Percentiles rank a stretch among this genome's conserved stretches.
Conservation (phyloP, 2,888 invertebrate genomes). For the Dynastes hyllus region DNA sequence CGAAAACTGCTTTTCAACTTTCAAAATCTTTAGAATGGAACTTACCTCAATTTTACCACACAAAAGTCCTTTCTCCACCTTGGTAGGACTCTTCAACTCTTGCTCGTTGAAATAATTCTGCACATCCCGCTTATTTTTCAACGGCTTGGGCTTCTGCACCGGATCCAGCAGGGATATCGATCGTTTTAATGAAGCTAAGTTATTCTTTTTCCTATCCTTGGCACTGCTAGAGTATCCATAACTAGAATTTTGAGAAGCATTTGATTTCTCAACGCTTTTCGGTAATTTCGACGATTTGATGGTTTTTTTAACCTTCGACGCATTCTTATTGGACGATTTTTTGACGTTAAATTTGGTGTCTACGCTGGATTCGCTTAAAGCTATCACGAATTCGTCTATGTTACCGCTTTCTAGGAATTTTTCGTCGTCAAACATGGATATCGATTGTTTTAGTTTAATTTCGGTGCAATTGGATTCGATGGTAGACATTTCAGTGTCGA, state of each 20-base stretch:
- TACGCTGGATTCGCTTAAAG: slow-evolving; percentile 64
- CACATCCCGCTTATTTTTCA: slow-evolving; percentile 68
- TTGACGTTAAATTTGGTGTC: slow-evolving; percentile 21
- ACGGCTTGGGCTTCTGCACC: slow-evolving; percentile 64
- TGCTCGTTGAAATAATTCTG: slow-evolving; percentile 67
- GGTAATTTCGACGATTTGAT: slow-evolving; percentile 38
- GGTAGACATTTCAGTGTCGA: slow-evolving; percentile 70
- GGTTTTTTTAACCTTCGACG: slow-evolving; percentile 21
- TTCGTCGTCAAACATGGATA: slow-evolving; percentile 47
- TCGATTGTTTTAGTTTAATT: slow-evolving; percentile 49
- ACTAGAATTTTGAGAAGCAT: slow-evolving; percentile 74
- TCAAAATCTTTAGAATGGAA: not conserved
- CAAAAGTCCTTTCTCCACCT: slow-evolving; percentile 4
- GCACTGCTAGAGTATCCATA: slow-evolving; percentile 60
- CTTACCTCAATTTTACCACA: slow-evolving; percentile 2
- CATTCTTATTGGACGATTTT: slow-evolving; percentile 7
- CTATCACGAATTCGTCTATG: slow-evolving; percentile 50
- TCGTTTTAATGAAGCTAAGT: slow-evolving; percentile 74
- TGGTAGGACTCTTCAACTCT: slow-evolving; percentile 67
- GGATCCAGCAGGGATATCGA: slow-evolving; percentile 75
- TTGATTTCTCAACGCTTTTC: slow-evolving; percentile 66
- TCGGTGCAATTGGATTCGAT: slow-evolving; percentile 61
- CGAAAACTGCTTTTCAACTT: not conserved
- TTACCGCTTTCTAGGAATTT: slow-evolving; percentile 45
- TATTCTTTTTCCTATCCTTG: slow-evolving; percentile 59